Evolutionary conservation across 2,113 vertebrate genomes (phyloP).

Genomic region (Pluvianellus socialis): DNA sequence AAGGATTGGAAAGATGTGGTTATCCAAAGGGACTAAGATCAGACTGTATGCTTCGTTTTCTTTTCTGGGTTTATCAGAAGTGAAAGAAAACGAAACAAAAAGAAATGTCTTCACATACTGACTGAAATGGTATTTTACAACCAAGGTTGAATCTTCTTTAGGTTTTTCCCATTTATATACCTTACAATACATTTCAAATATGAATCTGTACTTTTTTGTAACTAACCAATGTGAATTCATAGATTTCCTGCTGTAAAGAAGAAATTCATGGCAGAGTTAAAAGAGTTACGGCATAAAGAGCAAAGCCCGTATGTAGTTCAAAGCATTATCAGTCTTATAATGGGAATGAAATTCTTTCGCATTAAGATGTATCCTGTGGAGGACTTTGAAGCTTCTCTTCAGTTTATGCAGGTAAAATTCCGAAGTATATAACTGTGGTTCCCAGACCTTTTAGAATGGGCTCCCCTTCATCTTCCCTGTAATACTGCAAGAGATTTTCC

Average conservation of each 20-base stretch:
- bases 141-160: not conserved
- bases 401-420: conserved; percentile 95
- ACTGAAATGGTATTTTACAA: not conserved
- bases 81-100: not conserved
- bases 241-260: conserved; percentile 98
- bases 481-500: not conserved
- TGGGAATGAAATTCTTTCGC: conserved; percentile 99
- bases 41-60: not conserved
- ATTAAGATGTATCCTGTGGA: conserved; percentile 99
- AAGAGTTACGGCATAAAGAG: conserved; percentile 94
- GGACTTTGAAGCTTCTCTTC: conserved; percentile 98
- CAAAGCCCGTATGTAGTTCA: conserved; percentile 92
- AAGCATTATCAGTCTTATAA: conserved; percentile 97
- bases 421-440: not conserved
- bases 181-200: not conserved
- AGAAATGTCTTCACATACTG: not conserved
- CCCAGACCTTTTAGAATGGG: not conserved
- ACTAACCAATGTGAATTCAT: conserved; percentile 24
- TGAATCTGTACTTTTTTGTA: not conserved
- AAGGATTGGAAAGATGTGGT: not conserved
- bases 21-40: not conserved
- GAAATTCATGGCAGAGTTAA: conserved; percentile 96
- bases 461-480: not conserved
- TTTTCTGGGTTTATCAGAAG: not conserved
- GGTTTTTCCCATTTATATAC: not conserved